Evolutionary conservation across 2,888 invertebrate species (phyloP), one percentile per base, ranked within the genome.

Genomic region (Acrobasis repandana): DNA sequence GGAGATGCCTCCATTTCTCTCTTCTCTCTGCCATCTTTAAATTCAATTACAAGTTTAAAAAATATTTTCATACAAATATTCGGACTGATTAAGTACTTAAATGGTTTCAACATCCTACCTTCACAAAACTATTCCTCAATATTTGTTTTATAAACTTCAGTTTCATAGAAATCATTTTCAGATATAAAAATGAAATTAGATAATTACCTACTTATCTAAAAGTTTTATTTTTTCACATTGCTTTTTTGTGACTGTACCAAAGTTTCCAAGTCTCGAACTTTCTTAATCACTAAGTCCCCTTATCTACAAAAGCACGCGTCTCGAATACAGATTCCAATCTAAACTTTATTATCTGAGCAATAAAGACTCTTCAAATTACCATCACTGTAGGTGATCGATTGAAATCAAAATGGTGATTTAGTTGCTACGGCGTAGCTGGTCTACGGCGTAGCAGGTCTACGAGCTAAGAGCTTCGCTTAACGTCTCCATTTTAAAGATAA

Each of bases 401-500:
- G 38, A 58, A 58, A 49, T 50, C 58, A 58, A 58, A 49, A 58
- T 9, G 11, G 58, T 58, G 49, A 58, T 34, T 58, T 49, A 50
- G 58, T 49, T 49, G 58, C 58, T 50, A 58, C 50, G 38, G 14
- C 49, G 58, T 57, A 47, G 46, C 11, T 10, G 46, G 18, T 48
- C 51, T 51, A 51, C 51, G 34, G 11, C 33, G 28, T 51, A 51
- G 14, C 6, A 20, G 28, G 43, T 48, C 49, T 58, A 49, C 20
- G 49, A 36, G 36, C 49, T 58, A 58, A 49, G 58, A 56, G 34
- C 58, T 49, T 36, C 38, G 34, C 49, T 15, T 38, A 20, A 49
- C 49, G 49, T 58, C 50, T 58, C 49, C 50, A 58, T 58, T 58
- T 58, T 50, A 58, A 58, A 58, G 49, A 49, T 58, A 50, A 38